These are phyloP conservation scores for Pterophyllum scalare DNA, from an alignment of 2,113 vertebrate species.

Conservation along the genomic window DNA sequence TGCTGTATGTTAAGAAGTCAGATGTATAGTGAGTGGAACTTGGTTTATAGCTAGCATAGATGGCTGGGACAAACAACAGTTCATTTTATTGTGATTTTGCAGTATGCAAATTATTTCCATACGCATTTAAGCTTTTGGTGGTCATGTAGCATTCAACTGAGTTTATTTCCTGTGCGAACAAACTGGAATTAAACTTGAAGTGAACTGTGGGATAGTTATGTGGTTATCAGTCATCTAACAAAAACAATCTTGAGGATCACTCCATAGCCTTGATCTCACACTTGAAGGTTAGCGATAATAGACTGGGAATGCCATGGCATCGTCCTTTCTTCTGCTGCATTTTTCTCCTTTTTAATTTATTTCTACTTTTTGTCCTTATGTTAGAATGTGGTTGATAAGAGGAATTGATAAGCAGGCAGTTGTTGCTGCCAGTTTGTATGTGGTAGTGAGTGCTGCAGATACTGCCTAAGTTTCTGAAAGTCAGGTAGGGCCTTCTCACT, in stretches of 20 bases:
- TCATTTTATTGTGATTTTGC: neutral
- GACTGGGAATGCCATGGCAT: neutral
- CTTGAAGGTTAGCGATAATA: constrained; percentile 33
- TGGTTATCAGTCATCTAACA: constrained; percentile 16
- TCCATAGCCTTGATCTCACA: constrained; percentile 24
- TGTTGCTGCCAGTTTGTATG: neutral
- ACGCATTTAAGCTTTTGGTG: neutral
- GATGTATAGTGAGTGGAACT: neutral
- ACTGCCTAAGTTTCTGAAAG: neutral
- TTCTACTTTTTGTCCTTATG: too few species aligned
- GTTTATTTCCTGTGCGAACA: neutral
- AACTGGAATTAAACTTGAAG: neutral
- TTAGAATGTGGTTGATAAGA: neutral
- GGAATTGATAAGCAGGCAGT: neutral
- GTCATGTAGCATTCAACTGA: neutral
- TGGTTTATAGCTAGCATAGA: neutral
- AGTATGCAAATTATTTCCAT: neutral
- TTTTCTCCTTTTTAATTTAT: too few species aligned
- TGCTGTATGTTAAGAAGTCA: neutral
- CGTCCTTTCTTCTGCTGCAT: neutral
- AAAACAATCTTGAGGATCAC: neutral
- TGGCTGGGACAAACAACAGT: neutral
- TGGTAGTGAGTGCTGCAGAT: too few species aligned
- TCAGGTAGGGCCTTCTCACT: too few species aligned
- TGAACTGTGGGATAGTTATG: constrained; percentile 18